Evolutionary conservation across 2,888 invertebrate genomes (phyloP).

Genomic region (Athalia circularis): DNA sequence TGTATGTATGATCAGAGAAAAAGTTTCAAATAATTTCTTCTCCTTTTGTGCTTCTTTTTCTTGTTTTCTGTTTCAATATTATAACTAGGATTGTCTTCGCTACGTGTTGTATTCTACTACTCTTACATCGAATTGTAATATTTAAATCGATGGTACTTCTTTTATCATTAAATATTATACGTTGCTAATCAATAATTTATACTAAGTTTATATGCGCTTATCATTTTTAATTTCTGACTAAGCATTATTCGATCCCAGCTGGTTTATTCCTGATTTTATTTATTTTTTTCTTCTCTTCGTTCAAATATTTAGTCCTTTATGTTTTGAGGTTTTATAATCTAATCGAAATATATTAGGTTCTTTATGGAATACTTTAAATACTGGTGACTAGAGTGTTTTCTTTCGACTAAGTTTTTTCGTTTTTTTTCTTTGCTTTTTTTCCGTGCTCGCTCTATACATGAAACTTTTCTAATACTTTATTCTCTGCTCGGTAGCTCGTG

Average conservation of each 20-base stretch:
- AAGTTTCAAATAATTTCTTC: constrained; percentile 14
- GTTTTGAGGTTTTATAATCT: background rate
- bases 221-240: background rate
- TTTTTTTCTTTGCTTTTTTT: constrained; percentile 9
- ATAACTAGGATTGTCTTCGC: constrained; percentile 48
- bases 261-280: background rate
- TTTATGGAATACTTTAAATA: constrained; percentile 38
- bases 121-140: constrained; percentile 36
- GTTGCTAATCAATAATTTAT: constrained; percentile 24
- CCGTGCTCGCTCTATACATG: background rate
- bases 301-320: constrained; percentile 14
- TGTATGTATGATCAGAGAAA: background rate
- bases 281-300: background rate
- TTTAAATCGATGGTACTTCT: constrained; percentile 30
- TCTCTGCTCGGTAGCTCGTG: constrained; percentile 31
- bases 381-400: constrained; percentile 23
- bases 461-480: constrained; percentile 30
- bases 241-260: constrained; percentile 21
- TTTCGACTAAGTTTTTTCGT: too few species aligned
- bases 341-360: constrained; percentile 33
- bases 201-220: constrained; percentile 8
- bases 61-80: background rate
- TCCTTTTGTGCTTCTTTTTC: background rate
- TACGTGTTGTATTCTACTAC: constrained; percentile 19
- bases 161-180: background rate